phyloP scores from a whole-genome alignment of 1,140 invertebrate genomes.

The Drosophila lacertosa region DNA sequence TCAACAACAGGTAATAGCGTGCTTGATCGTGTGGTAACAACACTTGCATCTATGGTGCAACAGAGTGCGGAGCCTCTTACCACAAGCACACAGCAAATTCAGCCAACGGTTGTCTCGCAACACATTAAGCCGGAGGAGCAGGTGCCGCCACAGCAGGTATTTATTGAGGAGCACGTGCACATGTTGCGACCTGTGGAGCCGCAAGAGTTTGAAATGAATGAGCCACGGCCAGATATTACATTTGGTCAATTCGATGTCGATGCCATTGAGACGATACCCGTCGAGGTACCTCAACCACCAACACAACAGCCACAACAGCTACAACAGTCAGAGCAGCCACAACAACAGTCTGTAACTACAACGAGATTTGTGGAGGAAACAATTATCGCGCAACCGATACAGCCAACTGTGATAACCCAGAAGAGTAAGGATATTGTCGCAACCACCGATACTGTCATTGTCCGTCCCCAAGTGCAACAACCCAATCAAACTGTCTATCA shows the following conservation, averaged over 20 bases:
- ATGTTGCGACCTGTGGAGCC: conserved; percentile 62
- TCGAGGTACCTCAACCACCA: conserved; percentile 13
- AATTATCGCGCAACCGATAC: conserved; percentile 40
- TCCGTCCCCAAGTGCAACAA: conserved; percentile 57
- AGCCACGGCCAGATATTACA: conserved; percentile 76
- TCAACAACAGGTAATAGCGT: conserved; percentile 68
- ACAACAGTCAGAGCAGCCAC: conserved; percentile 10
- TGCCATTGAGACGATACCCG: conserved; percentile 76
- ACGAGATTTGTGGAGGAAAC: conserved; percentile 53
- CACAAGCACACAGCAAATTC: conserved; percentile 67
- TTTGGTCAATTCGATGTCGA: conserved; percentile 81
- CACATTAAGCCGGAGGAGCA: conserved; percentile 14
- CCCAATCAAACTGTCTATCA: conserved; percentile 25
- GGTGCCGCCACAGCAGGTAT: conserved; percentile 38
- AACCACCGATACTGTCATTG: conserved; percentile 29
- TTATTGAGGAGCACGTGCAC: conserved; percentile 67
- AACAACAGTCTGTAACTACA: conserved; percentile 29
- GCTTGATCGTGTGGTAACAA: conserved; percentile 74
- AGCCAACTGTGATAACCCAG: conserved; percentile 68
- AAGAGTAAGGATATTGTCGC: conserved; percentile 31
- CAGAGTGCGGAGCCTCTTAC: conserved; percentile 62
- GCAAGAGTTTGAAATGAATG: conserved; percentile 70
- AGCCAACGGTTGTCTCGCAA: conserved; percentile 30
- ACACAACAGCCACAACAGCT: too few species aligned
- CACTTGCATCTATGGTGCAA: conserved; percentile 74